A percentile compares a stretch with the other conserved stretches of the same genome.
Evolutionary conservation across 2,113 vertebrate genomes (phyloP).

Genomic region (Typhlomys cinereus): DNA sequence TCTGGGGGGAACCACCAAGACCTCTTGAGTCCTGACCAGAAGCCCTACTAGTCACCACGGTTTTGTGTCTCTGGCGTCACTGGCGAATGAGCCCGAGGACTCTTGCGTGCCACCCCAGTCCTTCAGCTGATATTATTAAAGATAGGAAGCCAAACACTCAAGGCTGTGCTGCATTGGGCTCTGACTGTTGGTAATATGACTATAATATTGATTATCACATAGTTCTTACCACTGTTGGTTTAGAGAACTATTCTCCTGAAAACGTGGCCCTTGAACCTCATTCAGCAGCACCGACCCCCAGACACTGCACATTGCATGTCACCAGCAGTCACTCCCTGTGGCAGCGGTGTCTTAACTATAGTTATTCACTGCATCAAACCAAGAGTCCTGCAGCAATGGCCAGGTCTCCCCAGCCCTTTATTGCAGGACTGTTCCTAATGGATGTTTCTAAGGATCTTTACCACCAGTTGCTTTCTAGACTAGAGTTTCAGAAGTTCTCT

Average conservation of each 20-base stretch:
- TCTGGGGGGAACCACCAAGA: too few species aligned
- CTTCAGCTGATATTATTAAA: background rate
- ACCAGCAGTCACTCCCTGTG: background rate
- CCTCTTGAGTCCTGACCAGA: too few species aligned
- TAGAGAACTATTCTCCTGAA: conserved; percentile 22
- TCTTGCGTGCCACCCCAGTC: too few species aligned
- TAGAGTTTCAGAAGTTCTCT: background rate
- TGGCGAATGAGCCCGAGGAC: too few species aligned
- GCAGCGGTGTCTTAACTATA: background rate
- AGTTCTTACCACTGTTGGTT: background rate
- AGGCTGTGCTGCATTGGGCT: background rate
- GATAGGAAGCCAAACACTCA: background rate
- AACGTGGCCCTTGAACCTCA: background rate
- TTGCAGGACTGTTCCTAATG: background rate
- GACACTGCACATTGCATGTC: background rate
- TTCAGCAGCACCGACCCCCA: background rate
- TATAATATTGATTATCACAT: background rate
- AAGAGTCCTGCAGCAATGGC: background rate
- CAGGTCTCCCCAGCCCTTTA: background rate
- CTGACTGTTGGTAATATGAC: background rate
- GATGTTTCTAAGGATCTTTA: background rate
- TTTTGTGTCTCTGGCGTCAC: too few species aligned
- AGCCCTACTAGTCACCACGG: too few species aligned
- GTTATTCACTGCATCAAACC: background rate
- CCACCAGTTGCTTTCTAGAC: background rate